Evolutionary conservation across 2,113 vertebrate genomes (phyloP).

Genomic region (Pachycephala philippinensis): DNA sequence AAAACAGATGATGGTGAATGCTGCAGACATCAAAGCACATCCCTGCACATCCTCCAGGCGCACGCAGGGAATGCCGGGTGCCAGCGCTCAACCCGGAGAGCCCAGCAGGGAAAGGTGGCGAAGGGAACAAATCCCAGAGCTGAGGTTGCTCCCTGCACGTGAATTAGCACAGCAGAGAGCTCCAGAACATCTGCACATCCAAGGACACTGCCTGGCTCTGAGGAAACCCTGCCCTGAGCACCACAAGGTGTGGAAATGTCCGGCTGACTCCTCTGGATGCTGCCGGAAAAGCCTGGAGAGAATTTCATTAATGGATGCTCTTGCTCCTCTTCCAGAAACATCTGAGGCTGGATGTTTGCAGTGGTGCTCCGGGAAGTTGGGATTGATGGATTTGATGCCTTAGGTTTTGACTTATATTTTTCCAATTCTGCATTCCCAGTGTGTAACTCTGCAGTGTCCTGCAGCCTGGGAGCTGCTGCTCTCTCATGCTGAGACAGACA

Average conservation of each 20-base stretch:
- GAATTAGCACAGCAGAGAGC: background rate
- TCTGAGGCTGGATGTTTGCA: background rate
- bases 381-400: background rate
- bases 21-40: slow-evolving; percentile 26
- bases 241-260: background rate
- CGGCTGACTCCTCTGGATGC: background rate
- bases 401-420: too few relatives aligned
- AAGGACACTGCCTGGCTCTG: background rate
- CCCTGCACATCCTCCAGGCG: background rate
- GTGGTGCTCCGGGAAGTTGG: accelerated
- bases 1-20: background rate
- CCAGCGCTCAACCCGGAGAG: background rate
- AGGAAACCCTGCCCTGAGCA: background rate
- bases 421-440: too few relatives aligned
- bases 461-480: too few relatives aligned
- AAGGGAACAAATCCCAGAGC: background rate
- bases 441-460: too few relatives aligned
- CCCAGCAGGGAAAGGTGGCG: background rate
- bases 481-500: too few relatives aligned
- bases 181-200: background rate
- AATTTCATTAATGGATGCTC: background rate
- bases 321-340: background rate
- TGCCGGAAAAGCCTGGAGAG: background rate
- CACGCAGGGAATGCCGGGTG: background rate
- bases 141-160: background rate